Evolutionary conservation across 1,140 invertebrate genomes (phyloP).

Genomic region (Drosophila nannoptera): DNA sequence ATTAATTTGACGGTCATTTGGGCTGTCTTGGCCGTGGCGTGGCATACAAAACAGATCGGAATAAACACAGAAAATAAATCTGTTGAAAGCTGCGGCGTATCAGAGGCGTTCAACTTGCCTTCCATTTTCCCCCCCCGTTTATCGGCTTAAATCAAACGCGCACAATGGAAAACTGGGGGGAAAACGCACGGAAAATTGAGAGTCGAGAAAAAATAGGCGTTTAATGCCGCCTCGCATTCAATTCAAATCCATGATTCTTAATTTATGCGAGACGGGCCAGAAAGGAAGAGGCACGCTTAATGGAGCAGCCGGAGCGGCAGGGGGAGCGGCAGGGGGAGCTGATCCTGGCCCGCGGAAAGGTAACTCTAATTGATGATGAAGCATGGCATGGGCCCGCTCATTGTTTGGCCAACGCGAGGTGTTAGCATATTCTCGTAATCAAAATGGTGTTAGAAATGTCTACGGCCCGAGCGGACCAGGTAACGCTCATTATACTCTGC

Average conservation of each 20-base stretch:
- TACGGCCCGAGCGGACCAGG: conserved; percentile 8
- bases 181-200: conserved; percentile 8
- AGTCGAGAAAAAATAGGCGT: conserved; percentile 58
- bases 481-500: background rate
- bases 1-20: conserved; percentile 63
- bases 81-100: conserved; percentile 62
- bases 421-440: conserved; percentile 75
- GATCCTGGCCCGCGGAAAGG: conserved; percentile 71
- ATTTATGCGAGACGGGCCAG: conserved; percentile 59
- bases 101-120: conserved; percentile 61
- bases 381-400: conserved; percentile 36
- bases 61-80: conserved; percentile 46
- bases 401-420: conserved; percentile 69
- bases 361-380: conserved; percentile 75
- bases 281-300: conserved; percentile 51
- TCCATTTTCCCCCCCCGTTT: conserved; percentile 50
- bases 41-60: conserved; percentile 38
- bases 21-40: conserved; percentile 46
- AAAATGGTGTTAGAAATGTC: conserved; percentile 62
- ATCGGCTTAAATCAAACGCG: conserved; percentile 75
- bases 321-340: background rate
- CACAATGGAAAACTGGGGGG: conserved; percentile 25
- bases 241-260: conserved; percentile 65
- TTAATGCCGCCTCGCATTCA: conserved; percentile 49
- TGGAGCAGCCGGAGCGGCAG: conserved; percentile 33